phyloP scores from a whole-genome alignment of 2,113 vertebrate species.

The Apteryx owenii region DNA sequence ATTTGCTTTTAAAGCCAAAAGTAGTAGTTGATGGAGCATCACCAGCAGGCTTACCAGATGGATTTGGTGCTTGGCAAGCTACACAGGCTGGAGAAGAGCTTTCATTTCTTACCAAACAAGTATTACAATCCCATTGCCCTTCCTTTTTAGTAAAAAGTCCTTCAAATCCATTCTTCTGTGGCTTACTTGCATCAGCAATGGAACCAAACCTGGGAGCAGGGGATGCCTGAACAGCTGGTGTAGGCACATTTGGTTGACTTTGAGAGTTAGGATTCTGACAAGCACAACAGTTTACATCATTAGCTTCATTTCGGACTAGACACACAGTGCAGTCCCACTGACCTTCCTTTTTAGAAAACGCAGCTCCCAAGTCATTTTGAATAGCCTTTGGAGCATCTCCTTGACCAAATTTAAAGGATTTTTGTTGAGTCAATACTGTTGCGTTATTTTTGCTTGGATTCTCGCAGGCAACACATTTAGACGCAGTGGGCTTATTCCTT shows the following conservation, averaged over 20 bases:
- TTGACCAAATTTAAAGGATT: slow-evolving; percentile 80
- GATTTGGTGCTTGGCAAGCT: slow-evolving; percentile 80
- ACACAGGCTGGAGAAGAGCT: slow-evolving; percentile 74
- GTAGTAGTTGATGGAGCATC: slow-evolving; percentile 70
- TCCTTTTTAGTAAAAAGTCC: slow-evolving; percentile 83
- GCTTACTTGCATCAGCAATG: slow-evolving; percentile 23
- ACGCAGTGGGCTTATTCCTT: slow-evolving; percentile 78
- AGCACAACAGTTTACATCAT: slow-evolving; percentile 71
- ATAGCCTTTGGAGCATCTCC: slow-evolving; percentile 47
- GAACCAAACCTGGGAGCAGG: slow-evolving; percentile 11
- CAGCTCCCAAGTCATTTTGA: slow-evolving; percentile 62
- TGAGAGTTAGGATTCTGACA: slow-evolving; percentile 76
- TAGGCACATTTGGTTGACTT: background rate
- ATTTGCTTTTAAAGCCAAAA: slow-evolving; percentile 76
- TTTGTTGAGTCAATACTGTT: slow-evolving; percentile 18
- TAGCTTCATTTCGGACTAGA: slow-evolving; percentile 79
- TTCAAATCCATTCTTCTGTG: slow-evolving; percentile 73
- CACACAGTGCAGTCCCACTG: slow-evolving; percentile 85
- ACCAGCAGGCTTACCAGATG: slow-evolving; percentile 68
- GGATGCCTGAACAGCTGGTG: background rate
- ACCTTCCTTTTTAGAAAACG: slow-evolving; percentile 73
- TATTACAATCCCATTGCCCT: slow-evolving; percentile 86
- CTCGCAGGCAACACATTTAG: slow-evolving; percentile 80
- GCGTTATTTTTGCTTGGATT: slow-evolving; percentile 70
- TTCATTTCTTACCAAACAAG: slow-evolving; percentile 83